Percentiles rank a stretch among this genome's conserved stretches.
Evolutionary conservation across 2,888 invertebrate genomes (phyloP).

Genomic region (Rosalia funebris): DNA sequence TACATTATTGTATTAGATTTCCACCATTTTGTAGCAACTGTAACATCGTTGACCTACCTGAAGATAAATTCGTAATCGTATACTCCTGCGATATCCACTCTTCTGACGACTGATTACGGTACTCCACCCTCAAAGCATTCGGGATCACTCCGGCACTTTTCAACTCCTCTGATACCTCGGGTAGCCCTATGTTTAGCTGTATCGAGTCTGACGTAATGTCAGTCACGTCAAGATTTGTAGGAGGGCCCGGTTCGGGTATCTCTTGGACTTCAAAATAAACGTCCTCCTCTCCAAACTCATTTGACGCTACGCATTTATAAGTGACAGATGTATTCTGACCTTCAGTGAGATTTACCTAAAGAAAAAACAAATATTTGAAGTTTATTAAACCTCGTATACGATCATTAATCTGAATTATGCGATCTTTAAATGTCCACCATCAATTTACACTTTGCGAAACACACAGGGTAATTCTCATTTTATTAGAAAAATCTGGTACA

Average conservation of each 20-base stretch:
- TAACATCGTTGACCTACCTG: no score
- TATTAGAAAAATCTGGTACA: no score
- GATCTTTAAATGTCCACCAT: no score
- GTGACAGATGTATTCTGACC: constrained; percentile 61
- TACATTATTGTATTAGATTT: no score
- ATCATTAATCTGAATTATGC: no score
- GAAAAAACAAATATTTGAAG: no score
- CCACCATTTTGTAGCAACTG: no score
- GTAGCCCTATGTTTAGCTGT: constrained; percentile 53
- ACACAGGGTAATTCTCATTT: no score
- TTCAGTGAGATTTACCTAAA: constrained; percentile 58
- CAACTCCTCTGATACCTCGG: constrained; percentile 45
- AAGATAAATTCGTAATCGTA: constrained; percentile 15
- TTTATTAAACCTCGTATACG: no score
- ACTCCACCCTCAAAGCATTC: constrained; percentile 53
- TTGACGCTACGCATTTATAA: constrained; percentile 68
- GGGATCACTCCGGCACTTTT: constrained; percentile 52
- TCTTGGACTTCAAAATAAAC: constrained; percentile 65
- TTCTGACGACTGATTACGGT: constrained; percentile 44
- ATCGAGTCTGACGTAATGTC: constrained; percentile 52
- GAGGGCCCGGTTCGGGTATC: constrained; percentile 68
- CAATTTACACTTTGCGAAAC: no score
- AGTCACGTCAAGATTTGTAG: constrained; percentile 54
- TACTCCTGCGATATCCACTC: constrained; percentile 34
- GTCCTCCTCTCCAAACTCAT: constrained; percentile 66